Conservation (phyloP, 2,888 invertebrate genomes). For the Aphodius sticticus region DNA sequence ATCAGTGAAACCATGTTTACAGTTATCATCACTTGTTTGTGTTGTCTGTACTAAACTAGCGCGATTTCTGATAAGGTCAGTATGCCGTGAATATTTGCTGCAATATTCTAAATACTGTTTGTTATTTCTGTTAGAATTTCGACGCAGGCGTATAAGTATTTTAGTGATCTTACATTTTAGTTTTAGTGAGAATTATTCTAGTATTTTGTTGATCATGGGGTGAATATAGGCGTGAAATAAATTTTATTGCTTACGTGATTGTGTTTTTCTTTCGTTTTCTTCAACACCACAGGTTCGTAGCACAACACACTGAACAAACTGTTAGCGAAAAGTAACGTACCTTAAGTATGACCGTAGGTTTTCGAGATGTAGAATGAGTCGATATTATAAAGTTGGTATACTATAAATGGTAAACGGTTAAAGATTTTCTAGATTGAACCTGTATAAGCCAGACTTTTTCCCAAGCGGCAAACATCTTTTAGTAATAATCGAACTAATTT, state of each 20-base stretch:
- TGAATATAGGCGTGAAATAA: neutral
- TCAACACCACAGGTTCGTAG: neutral
- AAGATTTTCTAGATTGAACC: constrained; percentile 43
- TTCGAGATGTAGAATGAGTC: constrained; percentile 18
- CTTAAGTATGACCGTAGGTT: constrained; percentile 17
- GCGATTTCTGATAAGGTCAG: neutral
- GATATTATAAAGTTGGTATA: constrained; percentile 27
- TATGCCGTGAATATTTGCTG: neutral
- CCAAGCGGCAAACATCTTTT: constrained; percentile 15
- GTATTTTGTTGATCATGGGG: neutral
- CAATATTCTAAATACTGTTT: neutral
- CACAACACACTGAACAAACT: neutral
- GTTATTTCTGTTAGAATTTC: neutral
- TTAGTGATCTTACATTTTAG: neutral
- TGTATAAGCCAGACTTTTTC: constrained; percentile 43
- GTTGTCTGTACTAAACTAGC: neutral
- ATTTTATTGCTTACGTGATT: neutral
- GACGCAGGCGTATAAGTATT: neutral
- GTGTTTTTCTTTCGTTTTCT: neutral
- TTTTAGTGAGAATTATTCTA: neutral
- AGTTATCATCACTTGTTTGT: neutral
- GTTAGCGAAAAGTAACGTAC: constrained; percentile 11
- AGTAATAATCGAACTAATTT: constrained; percentile 23
- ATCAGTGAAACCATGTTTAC: neutral
- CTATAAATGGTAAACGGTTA: constrained; percentile 16